These are phyloP conservation scores for Deilephila elpenor DNA, from an alignment of 2,888 invertebrate species.

Conservation along the genomic window DNA sequence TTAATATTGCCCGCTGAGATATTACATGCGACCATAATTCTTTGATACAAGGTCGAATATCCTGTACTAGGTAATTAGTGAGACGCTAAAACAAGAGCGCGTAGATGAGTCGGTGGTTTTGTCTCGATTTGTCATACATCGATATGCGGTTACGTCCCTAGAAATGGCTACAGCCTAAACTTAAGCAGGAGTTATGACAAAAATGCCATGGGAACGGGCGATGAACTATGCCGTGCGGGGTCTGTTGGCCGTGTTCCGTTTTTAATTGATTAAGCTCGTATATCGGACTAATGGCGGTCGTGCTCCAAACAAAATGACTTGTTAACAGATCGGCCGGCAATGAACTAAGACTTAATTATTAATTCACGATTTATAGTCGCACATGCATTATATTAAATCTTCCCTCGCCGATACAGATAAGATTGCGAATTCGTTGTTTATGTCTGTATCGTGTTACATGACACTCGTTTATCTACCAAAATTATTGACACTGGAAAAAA, in stretches of 20 bases:
- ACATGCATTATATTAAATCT: constrained; percentile 25
- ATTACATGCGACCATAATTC: constrained; percentile 41
- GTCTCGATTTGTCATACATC: constrained; percentile 83
- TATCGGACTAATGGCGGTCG: constrained; percentile 61
- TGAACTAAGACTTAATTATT: constrained; percentile 56
- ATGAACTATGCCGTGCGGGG: constrained; percentile 58
- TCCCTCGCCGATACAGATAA: not conserved
- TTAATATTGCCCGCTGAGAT: constrained; percentile 45
- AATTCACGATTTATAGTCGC: constrained; percentile 50
- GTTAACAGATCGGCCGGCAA: constrained; percentile 53
- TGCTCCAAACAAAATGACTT: constrained; percentile 62
- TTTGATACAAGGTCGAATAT: constrained; percentile 51
- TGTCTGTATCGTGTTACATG: constrained; percentile 11
- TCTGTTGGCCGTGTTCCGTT: constrained; percentile 36
- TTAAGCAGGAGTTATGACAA: constrained; percentile 78
- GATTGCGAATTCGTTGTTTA: constrained; percentile 17
- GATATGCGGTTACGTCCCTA: constrained; percentile 71
- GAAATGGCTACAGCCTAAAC: constrained; percentile 58
- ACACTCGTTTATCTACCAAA: not conserved
- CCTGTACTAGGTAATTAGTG: not conserved
- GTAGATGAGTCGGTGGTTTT: constrained; percentile 80
- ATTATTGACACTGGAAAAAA: not conserved
- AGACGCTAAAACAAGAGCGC: constrained; percentile 41
- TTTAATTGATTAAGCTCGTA: constrained; percentile 61
- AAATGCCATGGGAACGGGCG: constrained; percentile 75